phyloP scores from a whole-genome alignment of 2,888 invertebrate genomes.

The Bruchidius siliquastri region DNA sequence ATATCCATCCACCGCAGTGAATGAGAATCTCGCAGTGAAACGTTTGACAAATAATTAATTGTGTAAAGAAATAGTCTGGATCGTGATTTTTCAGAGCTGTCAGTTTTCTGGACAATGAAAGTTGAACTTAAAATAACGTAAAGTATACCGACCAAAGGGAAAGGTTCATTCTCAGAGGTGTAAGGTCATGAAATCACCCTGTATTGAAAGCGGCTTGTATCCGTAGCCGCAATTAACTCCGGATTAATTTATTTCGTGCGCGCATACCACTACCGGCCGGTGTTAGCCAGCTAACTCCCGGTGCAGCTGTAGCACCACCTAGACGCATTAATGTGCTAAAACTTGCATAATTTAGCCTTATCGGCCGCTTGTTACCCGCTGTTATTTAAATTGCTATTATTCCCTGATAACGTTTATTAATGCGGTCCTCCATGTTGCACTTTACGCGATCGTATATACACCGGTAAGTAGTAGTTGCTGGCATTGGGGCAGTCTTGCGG shows the following conservation, averaged over 20 bases:
- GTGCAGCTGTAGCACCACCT: neutral
- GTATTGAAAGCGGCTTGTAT: neutral
- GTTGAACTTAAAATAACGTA: too few species aligned
- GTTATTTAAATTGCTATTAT: slow-evolving; percentile 12
- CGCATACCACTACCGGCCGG: slow-evolving; percentile 2
- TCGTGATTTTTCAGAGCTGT: too few species aligned
- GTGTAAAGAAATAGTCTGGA: too few species aligned
- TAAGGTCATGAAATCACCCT: neutral
- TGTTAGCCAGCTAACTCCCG: neutral
- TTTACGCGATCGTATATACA: neutral
- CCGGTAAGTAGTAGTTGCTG: neutral
- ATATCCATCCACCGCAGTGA: too few species aligned
- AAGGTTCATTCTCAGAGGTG: too few species aligned
- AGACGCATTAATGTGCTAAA: slow-evolving; percentile 12
- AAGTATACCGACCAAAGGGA: too few species aligned
- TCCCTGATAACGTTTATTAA: slow-evolving; percentile 6
- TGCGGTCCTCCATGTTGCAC: slow-evolving; percentile 4
- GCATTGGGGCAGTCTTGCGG: neutral
- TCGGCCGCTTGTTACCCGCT: slow-evolving; percentile 7
- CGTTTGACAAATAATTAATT: too few species aligned
- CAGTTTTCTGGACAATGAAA: too few species aligned
- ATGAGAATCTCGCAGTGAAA: too few species aligned
- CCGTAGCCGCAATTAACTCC: slow-evolving; percentile 12
- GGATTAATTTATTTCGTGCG: slow-evolving; percentile 16
- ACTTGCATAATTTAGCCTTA: slow-evolving; percentile 16